Evolutionary conservation across 2,888 invertebrate genomes (phyloP), one percentile per base, ranked within the genome.

Genomic region (Mongoloraphidia duomilia): DNA sequence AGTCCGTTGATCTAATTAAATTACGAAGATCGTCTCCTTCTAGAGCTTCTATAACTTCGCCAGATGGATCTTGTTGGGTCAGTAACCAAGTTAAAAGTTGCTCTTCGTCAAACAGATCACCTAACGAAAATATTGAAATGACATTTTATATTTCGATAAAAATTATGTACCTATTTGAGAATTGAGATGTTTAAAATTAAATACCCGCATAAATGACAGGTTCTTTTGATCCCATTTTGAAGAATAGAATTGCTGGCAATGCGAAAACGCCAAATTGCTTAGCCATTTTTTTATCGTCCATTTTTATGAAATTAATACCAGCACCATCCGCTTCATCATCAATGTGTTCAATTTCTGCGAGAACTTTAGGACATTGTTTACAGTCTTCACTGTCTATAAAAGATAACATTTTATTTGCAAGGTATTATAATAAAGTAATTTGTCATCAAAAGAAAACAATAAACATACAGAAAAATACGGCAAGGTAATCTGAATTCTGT

Each of bases 381-480:
- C 92, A 92, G 71, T 92, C 91, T 75, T 87, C 87, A 75, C 90
- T 90, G 74, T 91, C 92, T 92, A 73, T 70, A 74, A 49, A 49
- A 43, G 39, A 33, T 13, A 49, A 34, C 11, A 17, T 17, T 36
- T 49, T 13, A 13, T 36, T 39, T 46, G 43, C 14, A 13, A 13
- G 26, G 26, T 11, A 10, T n/a, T 9, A 47, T 14, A 13, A 9
- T 14, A 12, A 12, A 9, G 8, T 8, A 37, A 44, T 26, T 11
- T 35, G 12, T 10, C 26, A 48, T n/a, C 9, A n/a, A n/a, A 14
- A 47, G 9, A 33, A 35, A 37, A 35, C n/a, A 33, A 38, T 3
- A n/a, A 39, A 79, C 87, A 83, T 75, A 92, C 92, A 93, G 76
- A 93, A 88, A 70, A 92, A 89, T 47, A 90, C 91, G 8, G 92